Conservation (phyloP, 2,113 vertebrate species). For the Aleadryas rufinucha region DNA sequence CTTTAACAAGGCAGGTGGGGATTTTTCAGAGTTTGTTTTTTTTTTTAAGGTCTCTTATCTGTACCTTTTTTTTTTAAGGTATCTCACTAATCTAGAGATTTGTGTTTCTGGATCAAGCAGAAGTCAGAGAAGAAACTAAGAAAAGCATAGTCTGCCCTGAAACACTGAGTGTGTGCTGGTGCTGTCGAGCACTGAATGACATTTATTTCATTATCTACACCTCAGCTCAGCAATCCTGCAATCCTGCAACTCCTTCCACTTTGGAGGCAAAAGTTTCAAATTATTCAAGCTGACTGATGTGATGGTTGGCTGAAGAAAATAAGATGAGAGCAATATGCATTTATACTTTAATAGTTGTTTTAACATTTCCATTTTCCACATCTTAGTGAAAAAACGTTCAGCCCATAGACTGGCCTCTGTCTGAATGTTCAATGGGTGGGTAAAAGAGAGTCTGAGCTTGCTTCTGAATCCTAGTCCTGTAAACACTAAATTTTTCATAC, state of each 20-base stretch:
- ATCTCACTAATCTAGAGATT: not conserved
- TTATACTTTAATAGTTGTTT: not conserved
- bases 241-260: not conserved
- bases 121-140: not conserved
- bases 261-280: not conserved
- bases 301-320: not conserved
- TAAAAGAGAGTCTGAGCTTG: not conserved
- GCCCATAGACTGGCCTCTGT: not conserved
- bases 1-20: not conserved
- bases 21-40: not conserved
- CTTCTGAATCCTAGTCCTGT: not conserved
- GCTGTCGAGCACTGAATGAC: not conserved
- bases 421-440: not conserved
- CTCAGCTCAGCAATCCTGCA: not conserved
- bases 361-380: not conserved
- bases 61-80: not conserved
- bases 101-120: not conserved
- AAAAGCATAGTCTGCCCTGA: not conserved
- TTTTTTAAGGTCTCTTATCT: not conserved
- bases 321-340: not conserved
- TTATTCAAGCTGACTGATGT: not conserved
- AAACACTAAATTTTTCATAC: not conserved
- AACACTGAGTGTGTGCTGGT: not conserved
- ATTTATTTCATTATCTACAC: not conserved
- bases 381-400: not conserved